Base-by-base conservation (phyloP, 1,140 invertebrate species). In the Musca vetustissima region DNA sequence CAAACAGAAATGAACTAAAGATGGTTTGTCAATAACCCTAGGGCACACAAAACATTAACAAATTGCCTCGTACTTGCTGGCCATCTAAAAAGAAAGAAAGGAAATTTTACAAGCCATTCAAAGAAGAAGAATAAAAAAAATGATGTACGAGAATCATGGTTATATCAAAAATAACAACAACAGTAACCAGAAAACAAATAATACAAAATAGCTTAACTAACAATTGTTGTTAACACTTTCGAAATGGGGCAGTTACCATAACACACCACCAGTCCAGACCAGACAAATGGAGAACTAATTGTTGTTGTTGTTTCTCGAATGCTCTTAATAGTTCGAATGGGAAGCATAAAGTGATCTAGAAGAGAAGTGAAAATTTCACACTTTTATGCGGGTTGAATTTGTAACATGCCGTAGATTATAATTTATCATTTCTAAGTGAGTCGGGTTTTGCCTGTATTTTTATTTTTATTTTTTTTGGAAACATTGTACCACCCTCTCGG, bases 161-260 rank as follows among this genome's bases (percentile, higher is more conserved):
- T 9, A 43, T 43, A 7, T 43, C 7, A 43, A 13, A 4, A 43
- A 43, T 11, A 13, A 13, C 36, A 52, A 13, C 49, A 19, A 9
- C 49, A 52, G 21, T 21, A 52, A 49, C 3, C 11, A 49, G 17
- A 32, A 59, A 61, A 21, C 17, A 43, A 61, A 61, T 61, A 61
- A 25, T 57, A 52, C 21, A 1, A 21, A 19, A 19, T 52, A 19
- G 49, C n/a, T 21, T 13, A 52, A 2, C 1, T 9, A 43, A 13
- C 36, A 57, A 57, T 57, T 57, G 53, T 28, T 57, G 53, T 57
- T 57, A 57, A 57, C 53, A 57, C 53, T 57, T 57, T 57, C 53
- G 22, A 57, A 57, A 28, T 43, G 36, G 36, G 36, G 36, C 36
- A 43, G 36, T 43, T 43, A 43, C 36, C 36, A 11, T 11, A 43